Conservation (phyloP, 1,140 invertebrate genomes). For the Papilio polytes region DNA sequence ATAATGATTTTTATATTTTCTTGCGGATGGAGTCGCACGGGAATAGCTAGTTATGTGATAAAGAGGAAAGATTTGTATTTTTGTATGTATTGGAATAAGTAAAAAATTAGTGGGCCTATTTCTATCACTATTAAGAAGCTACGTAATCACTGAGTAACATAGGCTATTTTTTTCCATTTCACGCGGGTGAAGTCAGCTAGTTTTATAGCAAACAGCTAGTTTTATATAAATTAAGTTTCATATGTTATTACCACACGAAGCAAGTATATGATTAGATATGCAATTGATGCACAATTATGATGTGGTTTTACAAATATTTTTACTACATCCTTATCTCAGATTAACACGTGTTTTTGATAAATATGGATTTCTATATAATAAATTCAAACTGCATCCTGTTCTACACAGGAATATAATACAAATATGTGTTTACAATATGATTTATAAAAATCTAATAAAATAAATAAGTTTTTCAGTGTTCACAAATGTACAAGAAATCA, state of each 20-base stretch:
- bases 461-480: background rate
- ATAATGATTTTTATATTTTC: too few species aligned
- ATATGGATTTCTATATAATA: constrained; percentile 6
- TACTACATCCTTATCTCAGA: background rate
- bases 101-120: too few species aligned
- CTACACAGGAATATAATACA: background rate
- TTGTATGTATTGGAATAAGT: too few species aligned
- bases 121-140: too few species aligned
- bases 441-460: background rate
- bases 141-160: too few species aligned
- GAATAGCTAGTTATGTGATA: too few species aligned
- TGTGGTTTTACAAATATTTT: constrained; percentile 8
- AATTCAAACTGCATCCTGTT: background rate
- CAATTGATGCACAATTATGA: constrained; percentile 19
- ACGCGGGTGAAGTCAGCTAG: too few species aligned
- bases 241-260: background rate
- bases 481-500: background rate
- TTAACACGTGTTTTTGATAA: constrained; percentile 10
- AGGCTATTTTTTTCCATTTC: too few species aligned
- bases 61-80: too few species aligned
- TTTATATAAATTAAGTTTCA: background rate
- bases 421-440: background rate
- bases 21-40: too few species aligned
- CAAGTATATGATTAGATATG: background rate
- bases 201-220: too few species aligned